Percentiles rank a stretch among this genome's conserved stretches.
Conservation (phyloP, 2,888 invertebrate species). For the Epicampocera succincta region DNA sequence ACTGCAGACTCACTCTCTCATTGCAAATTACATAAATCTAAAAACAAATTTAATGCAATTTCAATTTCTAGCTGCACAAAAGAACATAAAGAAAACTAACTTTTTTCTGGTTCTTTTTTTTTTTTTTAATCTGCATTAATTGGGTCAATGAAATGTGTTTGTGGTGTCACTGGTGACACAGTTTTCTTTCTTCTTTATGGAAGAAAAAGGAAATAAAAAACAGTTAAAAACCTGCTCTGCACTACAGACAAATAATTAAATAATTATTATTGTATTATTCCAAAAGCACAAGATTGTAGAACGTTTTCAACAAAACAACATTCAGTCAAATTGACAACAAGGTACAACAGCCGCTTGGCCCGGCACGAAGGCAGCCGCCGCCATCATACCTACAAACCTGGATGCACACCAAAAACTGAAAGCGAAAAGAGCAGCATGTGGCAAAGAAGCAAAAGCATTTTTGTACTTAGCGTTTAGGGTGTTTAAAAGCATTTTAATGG, state of each 20-base stretch:
- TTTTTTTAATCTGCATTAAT: constrained; percentile 16
- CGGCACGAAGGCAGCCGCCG: no score
- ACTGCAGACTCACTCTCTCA: not conserved
- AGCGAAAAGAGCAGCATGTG: no score
- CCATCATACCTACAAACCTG: no score
- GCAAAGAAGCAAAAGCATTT: no score
- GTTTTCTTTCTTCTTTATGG: not conserved
- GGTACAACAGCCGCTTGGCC: not conserved
- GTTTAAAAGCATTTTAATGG: no score
- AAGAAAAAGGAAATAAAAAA: constrained; percentile 3
- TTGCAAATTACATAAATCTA: not conserved
- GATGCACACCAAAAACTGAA: no score
- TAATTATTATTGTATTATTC: constrained; percentile 46
- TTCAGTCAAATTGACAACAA: not conserved
- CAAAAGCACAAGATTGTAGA: constrained; percentile 58
- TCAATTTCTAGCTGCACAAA: constrained; percentile 32
- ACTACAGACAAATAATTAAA: constrained; percentile 14
- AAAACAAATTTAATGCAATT: constrained; percentile 35
- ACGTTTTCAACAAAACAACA: constrained; percentile 27
- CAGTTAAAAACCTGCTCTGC: constrained; percentile 36
- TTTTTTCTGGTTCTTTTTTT: not conserved
- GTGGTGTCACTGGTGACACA: constrained; percentile 37
- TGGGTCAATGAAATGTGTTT: constrained; percentile 38
- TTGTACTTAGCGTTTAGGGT: no score
- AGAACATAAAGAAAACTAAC: not conserved